Conservation (phyloP, 2,797 vertebrate species). For the Ambastaia sidthimunki region DNA sequence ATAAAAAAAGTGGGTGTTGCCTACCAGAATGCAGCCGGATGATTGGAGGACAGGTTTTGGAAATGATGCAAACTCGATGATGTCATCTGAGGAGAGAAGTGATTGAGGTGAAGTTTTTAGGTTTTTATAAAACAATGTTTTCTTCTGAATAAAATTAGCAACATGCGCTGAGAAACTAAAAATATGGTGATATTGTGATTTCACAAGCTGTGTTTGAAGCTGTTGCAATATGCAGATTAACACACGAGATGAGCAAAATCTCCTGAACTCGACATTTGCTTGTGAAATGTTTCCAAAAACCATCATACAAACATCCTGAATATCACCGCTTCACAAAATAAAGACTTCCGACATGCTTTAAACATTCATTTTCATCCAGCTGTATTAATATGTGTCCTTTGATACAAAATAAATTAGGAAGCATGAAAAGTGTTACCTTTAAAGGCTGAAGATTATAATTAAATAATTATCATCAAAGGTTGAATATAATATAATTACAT, state of each 20-base stretch:
- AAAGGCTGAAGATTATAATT: background rate
- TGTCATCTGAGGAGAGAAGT: background rate
- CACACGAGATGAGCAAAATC: too few species aligned
- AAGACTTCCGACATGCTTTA: background rate
- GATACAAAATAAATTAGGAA: background rate
- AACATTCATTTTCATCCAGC: background rate
- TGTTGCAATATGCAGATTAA: too few species aligned
- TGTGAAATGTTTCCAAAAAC: background rate
- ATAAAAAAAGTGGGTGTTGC: background rate
- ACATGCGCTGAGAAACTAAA: too few species aligned
- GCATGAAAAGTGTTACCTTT: background rate
- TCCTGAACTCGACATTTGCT: background rate
- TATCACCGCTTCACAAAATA: background rate
- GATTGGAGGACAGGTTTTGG: background rate
- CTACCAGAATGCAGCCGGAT: background rate
- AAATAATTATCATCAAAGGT: slow-evolving; percentile 6
- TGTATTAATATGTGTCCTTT: slow-evolving; percentile 2
- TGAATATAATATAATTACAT: slow-evolving; percentile 62
- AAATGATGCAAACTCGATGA: background rate
- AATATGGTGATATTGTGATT: too few species aligned
- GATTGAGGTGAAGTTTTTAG: too few species aligned
- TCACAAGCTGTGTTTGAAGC: too few species aligned
- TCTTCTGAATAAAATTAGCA: too few species aligned
- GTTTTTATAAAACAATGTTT: too few species aligned
- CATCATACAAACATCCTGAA: too few species aligned